phyloP scores from a whole-genome alignment of 2,797 vertebrate species.

The Triplophysa bombifrons region DNA sequence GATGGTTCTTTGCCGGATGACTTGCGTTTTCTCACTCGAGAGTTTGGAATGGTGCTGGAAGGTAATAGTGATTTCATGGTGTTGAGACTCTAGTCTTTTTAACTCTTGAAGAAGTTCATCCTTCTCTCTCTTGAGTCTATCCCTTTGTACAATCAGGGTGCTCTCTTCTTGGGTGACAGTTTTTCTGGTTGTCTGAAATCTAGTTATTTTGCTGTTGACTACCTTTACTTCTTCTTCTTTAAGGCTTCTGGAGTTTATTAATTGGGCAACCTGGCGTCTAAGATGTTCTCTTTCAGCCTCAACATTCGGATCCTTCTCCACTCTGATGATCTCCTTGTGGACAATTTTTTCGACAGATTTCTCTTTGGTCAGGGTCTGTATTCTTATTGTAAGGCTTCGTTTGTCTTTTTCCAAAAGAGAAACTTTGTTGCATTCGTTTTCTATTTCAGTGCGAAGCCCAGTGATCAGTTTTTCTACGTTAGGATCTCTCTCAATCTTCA shows the following conservation, averaged over 20 bases:
- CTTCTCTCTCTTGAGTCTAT: constrained; percentile 78
- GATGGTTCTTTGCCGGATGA: constrained; percentile 80
- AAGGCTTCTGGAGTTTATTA: constrained; percentile 78
- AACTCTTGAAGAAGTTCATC: constrained; percentile 78
- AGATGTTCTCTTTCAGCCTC: constrained; percentile 83
- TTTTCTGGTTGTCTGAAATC: constrained; percentile 76
- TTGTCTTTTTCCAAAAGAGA: constrained; percentile 82
- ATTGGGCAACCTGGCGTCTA: constrained; percentile 81
- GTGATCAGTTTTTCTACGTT: constrained; percentile 81
- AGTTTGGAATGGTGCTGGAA: constrained; percentile 86
- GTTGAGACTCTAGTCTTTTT: constrained; percentile 78
- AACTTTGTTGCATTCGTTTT: constrained; percentile 78
- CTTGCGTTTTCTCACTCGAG: constrained; percentile 81
- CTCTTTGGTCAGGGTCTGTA: constrained; percentile 86
- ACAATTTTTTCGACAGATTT: constrained; percentile 90
- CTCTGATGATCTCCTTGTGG: constrained; percentile 92
- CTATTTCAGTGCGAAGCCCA: constrained; percentile 75
- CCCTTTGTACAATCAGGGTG: constrained; percentile 70
- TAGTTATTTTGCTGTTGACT: constrained; percentile 75
- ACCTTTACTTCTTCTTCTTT: constrained; percentile 78
- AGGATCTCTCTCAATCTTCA: constrained; percentile 91
- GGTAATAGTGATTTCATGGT: constrained; percentile 76
- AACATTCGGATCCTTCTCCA: constrained; percentile 87
- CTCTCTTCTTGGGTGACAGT: constrained; percentile 80
- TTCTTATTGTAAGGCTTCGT: constrained; percentile 79